Percentiles rank a stretch among this genome's conserved stretches.
phyloP scores from a whole-genome alignment of 1,140 invertebrate genomes.

The Hesperophylax magnus region DNA sequence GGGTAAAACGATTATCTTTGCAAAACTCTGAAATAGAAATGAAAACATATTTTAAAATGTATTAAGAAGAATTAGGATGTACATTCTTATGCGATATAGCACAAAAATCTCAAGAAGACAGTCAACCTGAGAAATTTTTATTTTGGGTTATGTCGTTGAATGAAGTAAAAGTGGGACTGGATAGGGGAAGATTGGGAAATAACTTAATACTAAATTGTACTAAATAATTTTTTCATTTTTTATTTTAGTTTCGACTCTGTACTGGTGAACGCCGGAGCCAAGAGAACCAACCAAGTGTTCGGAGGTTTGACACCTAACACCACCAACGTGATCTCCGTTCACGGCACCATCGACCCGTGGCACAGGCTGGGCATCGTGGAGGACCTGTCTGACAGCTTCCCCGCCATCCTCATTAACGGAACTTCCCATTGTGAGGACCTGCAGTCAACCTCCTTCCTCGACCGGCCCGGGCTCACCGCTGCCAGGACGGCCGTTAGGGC shows the following conservation, averaged over 20 bases:
- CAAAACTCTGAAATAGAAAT: too few species aligned
- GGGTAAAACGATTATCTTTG: too few species aligned
- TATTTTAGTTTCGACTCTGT: slow-evolving; percentile 66
- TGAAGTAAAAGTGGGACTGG: too few species aligned
- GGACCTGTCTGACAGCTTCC: slow-evolving; percentile 69
- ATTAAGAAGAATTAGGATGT: too few species aligned
- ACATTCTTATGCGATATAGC: too few species aligned
- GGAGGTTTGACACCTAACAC: slow-evolving; percentile 72
- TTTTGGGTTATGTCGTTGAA: too few species aligned
- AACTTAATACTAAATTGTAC: too few species aligned
- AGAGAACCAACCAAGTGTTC: slow-evolving; percentile 74
- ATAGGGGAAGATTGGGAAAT: too few species aligned
- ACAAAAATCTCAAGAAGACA: too few species aligned
- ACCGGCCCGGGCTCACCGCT: slow-evolving; percentile 72
- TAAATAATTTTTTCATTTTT: too few species aligned
- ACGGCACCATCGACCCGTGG: slow-evolving; percentile 78
- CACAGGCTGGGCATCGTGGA: slow-evolving; percentile 73
- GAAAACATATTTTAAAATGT: too few species aligned
- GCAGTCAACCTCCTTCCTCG: slow-evolving; percentile 68
- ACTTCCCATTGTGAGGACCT: slow-evolving; percentile 85
- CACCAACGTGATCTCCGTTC: slow-evolving; percentile 76
- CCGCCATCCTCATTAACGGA: slow-evolving; percentile 73
- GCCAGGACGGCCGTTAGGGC: slow-evolving; percentile 72
- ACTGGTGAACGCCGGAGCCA: slow-evolving; percentile 68
- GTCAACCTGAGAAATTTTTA: too few species aligned